Base-by-base conservation (phyloP, 2,797 vertebrate species). In the Kryptolebias ocellatus region DNA sequence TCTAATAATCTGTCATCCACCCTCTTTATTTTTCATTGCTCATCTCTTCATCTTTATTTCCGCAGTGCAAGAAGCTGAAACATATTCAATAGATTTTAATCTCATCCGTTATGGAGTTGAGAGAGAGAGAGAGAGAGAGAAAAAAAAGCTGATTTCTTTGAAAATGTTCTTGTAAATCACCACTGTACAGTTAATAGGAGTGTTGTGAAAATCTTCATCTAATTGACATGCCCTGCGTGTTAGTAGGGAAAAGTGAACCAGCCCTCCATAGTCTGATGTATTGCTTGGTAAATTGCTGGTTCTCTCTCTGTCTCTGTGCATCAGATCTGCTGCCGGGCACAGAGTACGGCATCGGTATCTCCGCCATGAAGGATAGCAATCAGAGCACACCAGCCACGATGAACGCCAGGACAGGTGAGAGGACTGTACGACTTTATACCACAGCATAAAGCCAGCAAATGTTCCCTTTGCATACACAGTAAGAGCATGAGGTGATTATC, bases 321-420 rank as follows among this genome's bases (percentile, higher is more conserved):
- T 73, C 73, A 99, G 97, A 96, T 91, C 91, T 99, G 70, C 90
- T 97, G 61, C 97, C 98, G 0, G 98, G 96, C 28, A 99, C 98
- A 0, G 98, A 99, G 83, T 99, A 99, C 0, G 98, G 98, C 76
- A 94, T 99, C 0, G 98, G 98, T 50, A 98, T 99, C 83, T 97
- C 97, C 0, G 97, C 96, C 0, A 64, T 96, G 80, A 94, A 95
- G 89, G 95, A 92, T 28, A 92, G 78, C 58, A 96, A 97, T 84
- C 96, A 97, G 90, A 99, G 98, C 0, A 91, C 95, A 29, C 96
- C 98, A 0, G 96, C 97, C 0, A 99, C 98, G 51, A 96, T 98
- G 96, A 99, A 99, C 0, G 97, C 97, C 72, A 95, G 98, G 75
- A 99, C 98, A 0, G 96, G 98, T 98, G 79, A 96, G 95, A 68